Evolutionary conservation across 1,140 invertebrate genomes (phyloP), one percentile per base, ranked within the genome.

Genomic region (Pseudomyrmex sp.): DNA sequence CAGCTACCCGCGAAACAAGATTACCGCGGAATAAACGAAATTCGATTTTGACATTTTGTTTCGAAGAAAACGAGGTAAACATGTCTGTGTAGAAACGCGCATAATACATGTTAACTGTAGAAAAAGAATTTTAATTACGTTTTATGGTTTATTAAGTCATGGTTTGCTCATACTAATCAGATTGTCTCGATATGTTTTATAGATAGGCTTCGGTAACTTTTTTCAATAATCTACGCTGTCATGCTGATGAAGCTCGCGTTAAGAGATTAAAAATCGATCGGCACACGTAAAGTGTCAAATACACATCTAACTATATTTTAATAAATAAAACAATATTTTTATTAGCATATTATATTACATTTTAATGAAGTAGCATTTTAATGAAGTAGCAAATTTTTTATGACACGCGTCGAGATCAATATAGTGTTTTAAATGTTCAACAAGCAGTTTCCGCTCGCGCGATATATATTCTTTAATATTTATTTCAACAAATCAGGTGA

Each of bases 251-350:
- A 76, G 48, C 23, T 20, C 4, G 35, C 9, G n/a, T n/a, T 44
- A n/a, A 26, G 46, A 35, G 5, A 20, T 56, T 77, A 77, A 77
- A 68, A 54, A 46, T 77, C 8, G 65, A 77, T 56, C 26, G 26
- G 54, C 23, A 5, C 7, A 20, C 4, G 7, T 35, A 35, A 35
- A 35, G 5, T n/a, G 63, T 76, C n/a, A 68, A 54, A 5, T 66
- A 50, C n/a, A n/a, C 59, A 2, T 15, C 44, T 9, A 10, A 5
- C 3, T 18, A 20, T 50, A 44, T 75, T 75, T 66, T 66, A 66
- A 50, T 66, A 18, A 66, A n/a, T 20, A 44, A 77, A 13, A 7
- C 26, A n/a, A 18, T 7, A 44, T 5, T 35, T 7, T 35, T 35
- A 35, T 35, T 35, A 35, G 5, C 5, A 35, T 35, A 7, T 35